Conservation (phyloP, 2,888 invertebrate species). For the Nephrotoma guestfalica region DNA sequence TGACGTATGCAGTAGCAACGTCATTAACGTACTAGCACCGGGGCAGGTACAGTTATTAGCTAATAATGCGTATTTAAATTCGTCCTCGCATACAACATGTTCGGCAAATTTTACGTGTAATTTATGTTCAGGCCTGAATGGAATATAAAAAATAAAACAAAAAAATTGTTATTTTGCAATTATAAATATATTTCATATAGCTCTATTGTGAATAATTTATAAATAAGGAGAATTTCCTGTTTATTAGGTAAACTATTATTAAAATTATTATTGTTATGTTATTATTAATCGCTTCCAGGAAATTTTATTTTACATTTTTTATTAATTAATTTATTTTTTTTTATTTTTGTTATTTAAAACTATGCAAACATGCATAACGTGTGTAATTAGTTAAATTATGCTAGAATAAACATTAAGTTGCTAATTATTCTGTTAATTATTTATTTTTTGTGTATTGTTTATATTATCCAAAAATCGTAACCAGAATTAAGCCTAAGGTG, state of each 20-base stretch:
- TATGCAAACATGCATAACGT: not conserved
- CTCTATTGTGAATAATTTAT: not conserved
- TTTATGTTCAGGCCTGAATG: slow-evolving; percentile 84
- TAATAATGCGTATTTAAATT: slow-evolving; percentile 93
- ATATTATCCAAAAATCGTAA: not conserved
- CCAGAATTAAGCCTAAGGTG: too few species aligned
- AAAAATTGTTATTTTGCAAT: not conserved
- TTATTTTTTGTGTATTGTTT: not conserved
- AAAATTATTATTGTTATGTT: not conserved
- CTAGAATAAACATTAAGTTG: not conserved
- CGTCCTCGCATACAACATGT: slow-evolving; percentile 96
- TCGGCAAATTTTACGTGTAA: slow-evolving; percentile 98
- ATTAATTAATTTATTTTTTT: not conserved
- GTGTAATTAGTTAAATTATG: not conserved
- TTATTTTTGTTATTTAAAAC: not conserved
- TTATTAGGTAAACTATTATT: not conserved
- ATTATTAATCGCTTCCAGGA: not conserved
- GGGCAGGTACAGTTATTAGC: slow-evolving; percentile 98
- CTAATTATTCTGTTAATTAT: not conserved
- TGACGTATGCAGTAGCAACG: slow-evolving; percentile 88
- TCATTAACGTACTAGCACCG: slow-evolving; percentile 92
- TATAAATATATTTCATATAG: not conserved
- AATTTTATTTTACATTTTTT: not conserved
- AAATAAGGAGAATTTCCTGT: not conserved
- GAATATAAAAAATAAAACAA: not conserved